A percentile compares a stretch with the other conserved stretches of the same genome.
These are phyloP conservation scores for Onthophagus sagittarius DNA, from an alignment of 2,888 invertebrate species.

Conservation along the genomic window DNA sequence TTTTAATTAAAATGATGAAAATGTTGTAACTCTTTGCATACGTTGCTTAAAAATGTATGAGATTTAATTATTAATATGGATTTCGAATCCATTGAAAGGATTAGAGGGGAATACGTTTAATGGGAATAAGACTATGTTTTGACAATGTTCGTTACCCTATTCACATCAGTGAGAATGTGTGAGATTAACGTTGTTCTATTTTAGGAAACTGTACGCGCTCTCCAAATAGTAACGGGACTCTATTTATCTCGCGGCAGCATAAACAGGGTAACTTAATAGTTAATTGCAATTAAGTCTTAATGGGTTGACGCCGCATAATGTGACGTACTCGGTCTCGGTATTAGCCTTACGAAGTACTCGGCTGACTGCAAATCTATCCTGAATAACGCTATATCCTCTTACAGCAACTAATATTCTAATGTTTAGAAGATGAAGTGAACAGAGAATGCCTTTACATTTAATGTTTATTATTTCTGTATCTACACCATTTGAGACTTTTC, in stretches of 20 bases:
- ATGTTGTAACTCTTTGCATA: too few relatives aligned
- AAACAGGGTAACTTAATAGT: conserved; percentile 8
- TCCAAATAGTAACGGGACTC: conserved; percentile 1
- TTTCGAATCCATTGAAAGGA: too few relatives aligned
- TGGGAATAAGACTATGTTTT: background rate
- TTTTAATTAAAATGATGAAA: too few relatives aligned
- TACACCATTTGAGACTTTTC: too few relatives aligned
- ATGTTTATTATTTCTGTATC: too few relatives aligned
- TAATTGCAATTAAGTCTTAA: conserved; percentile 8
- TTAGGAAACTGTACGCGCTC: background rate
- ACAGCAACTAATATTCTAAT: background rate
- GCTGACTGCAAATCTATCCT: background rate
- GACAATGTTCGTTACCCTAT: background rate
- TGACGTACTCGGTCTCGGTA: background rate
- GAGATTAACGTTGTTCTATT: background rate
- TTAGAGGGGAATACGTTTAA: too few relatives aligned
- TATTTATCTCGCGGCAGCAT: conserved; percentile 8
- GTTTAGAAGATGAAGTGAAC: background rate
- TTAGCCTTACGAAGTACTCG: background rate
- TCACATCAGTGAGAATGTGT: background rate
- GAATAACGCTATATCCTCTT: background rate
- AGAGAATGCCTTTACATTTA: background rate
- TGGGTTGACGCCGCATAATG: background rate
- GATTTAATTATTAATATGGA: too few relatives aligned
- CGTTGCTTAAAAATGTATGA: too few relatives aligned